These are phyloP conservation scores for Prunella himalayana DNA, from an alignment of 2,113 vertebrate genomes.

Conservation along the genomic window DNA sequence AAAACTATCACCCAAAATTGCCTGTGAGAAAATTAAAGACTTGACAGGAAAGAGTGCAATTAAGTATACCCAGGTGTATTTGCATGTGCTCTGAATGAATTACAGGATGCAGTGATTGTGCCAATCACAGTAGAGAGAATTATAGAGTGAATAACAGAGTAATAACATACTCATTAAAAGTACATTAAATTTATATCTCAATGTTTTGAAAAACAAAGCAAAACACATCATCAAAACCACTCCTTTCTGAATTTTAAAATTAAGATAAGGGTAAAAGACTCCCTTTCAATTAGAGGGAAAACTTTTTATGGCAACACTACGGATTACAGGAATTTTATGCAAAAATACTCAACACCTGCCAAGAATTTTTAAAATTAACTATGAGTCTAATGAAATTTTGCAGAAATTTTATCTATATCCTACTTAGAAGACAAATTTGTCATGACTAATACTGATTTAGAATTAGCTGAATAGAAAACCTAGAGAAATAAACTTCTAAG, in stretches of 20 bases:
- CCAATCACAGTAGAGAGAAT: neutral
- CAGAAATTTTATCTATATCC: neutral
- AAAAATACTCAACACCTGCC: neutral
- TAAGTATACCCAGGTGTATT: neutral
- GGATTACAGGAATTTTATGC: neutral
- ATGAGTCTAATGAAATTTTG: neutral
- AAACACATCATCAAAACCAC: neutral
- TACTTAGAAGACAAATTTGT: neutral
- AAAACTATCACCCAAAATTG: neutral
- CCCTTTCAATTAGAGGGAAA: neutral
- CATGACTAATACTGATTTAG: neutral
- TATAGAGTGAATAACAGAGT: neutral
- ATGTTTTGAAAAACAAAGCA: neutral
- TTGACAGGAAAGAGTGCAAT: constrained; percentile 10
- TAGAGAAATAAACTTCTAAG: neutral
- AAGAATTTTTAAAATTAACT: neutral
- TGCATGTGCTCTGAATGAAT: neutral
- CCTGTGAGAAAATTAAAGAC: neutral
- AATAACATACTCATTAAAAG: constrained; percentile 5
- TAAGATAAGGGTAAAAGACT: neutral
- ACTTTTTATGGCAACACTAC: neutral
- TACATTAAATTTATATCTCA: neutral
- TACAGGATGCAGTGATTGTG: neutral
- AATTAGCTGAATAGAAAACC: neutral
- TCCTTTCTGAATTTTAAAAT: neutral